phyloP scores from a whole-genome alignment of 2,888 invertebrate species.

The Arrhopalites spinosus region DNA sequence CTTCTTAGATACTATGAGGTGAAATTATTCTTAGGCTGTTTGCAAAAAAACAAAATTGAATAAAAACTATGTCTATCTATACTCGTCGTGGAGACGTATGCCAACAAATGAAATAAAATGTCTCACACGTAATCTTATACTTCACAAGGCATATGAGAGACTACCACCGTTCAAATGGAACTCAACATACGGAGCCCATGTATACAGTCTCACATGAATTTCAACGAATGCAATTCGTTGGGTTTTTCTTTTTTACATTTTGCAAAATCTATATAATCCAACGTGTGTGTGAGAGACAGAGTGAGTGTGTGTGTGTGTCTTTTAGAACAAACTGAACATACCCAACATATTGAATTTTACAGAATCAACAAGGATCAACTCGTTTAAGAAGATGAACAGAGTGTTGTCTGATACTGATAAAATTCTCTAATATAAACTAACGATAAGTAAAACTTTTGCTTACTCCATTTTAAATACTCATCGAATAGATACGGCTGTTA shows the following conservation, averaged over 20 bases:
- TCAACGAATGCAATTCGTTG: conserved; percentile 13
- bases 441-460: background rate
- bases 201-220: conserved; percentile 1
- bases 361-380: conserved; percentile 5
- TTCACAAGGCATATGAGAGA: no score
- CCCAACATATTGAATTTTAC: background rate
- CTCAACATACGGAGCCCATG: background rate
- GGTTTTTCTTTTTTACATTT: no score
- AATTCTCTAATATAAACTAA: background rate
- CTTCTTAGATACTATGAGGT: background rate
- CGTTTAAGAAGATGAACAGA: background rate
- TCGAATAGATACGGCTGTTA: background rate
- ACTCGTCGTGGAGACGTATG: background rate
- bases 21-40: conserved; percentile 8
- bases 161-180: no score
- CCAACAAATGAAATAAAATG: conserved; percentile 18
- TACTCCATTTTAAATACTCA: background rate
- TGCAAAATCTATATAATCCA: no score
- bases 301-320: background rate
- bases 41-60: background rate
- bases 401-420: conserved; percentile 13
- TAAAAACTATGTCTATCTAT: background rate
- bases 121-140: conserved; percentile 4
- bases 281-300: background rate
- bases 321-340: background rate